These are phyloP conservation scores for Ectropis crepuscularia DNA, from an alignment of 2,888 invertebrate genomes.

Conservation along the genomic window DNA sequence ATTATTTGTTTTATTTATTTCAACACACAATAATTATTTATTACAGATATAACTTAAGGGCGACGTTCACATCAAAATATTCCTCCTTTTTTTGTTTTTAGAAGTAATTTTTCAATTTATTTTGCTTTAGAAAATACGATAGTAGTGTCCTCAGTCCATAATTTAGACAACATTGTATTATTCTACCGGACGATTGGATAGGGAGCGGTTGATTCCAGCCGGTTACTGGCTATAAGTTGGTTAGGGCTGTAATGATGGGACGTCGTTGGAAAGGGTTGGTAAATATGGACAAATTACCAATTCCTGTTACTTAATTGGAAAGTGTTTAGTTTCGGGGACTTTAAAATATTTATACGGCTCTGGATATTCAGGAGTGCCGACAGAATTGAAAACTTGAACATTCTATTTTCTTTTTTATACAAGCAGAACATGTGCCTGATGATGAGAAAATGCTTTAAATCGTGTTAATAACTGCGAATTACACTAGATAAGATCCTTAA, in stretches of 20 bases:
- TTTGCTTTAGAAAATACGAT: background rate
- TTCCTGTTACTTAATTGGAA: constrained; percentile 6
- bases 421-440: too few relatives aligned
- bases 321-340: background rate
- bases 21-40: too few relatives aligned
- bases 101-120: too few relatives aligned
- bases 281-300: constrained; percentile 12
- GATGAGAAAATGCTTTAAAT: too few relatives aligned
- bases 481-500: too few relatives aligned
- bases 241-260: constrained; percentile 16
- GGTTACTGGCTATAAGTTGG: constrained; percentile 9
- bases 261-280: constrained; percentile 1
- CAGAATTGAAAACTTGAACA: background rate
- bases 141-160: background rate
- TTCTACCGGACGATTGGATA: constrained; percentile 11
- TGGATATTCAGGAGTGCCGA: background rate
- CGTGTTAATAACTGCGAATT: too few relatives aligned
- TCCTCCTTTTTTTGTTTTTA: too few relatives aligned
- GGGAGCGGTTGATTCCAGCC: constrained; percentile 5
- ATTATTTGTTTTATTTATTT: too few relatives aligned
- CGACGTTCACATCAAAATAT: too few relatives aligned
- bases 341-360: too few relatives aligned
- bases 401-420: too few relatives aligned
- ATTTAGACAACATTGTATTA: background rate
- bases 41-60: too few relatives aligned